Evolutionary conservation across 23 tunicate species (phyloP).

Genomic region (Ascidia mentula): DNA sequence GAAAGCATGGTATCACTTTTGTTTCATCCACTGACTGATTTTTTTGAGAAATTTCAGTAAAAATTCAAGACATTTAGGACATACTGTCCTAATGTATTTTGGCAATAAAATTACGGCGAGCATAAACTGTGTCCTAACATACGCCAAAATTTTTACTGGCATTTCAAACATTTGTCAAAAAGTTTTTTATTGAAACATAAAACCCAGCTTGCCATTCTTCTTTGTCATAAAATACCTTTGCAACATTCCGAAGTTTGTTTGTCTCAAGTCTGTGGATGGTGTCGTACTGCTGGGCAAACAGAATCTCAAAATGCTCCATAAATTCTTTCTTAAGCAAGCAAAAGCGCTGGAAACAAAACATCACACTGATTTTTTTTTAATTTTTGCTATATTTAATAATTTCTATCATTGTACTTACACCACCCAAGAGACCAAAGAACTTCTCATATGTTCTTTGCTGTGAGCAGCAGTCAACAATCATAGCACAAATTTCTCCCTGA

Average conservation of each 20-base stretch:
- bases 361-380: too few species aligned
- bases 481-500: conserved; percentile 85
- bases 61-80: too few species aligned
- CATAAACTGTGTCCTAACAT: too few species aligned
- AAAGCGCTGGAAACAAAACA: conserved; percentile 57
- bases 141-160: too few species aligned
- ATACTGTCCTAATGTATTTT: too few species aligned
- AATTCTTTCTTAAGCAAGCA: conserved; percentile 81
- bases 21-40: too few species aligned
- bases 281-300: conserved; percentile 83
- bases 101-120: too few species aligned
- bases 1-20: too few species aligned
- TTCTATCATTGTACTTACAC: conserved; percentile 34
- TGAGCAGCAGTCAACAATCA: conserved; percentile 92
- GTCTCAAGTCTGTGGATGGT: conserved; percentile 91
- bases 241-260: conserved; percentile 85
- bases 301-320: conserved; percentile 85
- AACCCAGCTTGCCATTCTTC: too few species aligned
- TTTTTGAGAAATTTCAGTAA: too few species aligned
- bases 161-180: too few species aligned
- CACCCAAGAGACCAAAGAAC: conserved; percentile 86
- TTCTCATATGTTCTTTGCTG: conserved; percentile 95
- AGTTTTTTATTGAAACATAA: too few species aligned
- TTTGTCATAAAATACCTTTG: conserved; percentile 74
- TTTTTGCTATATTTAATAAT: not conserved